phyloP scores from a whole-genome alignment of 2,797 vertebrate species.

The Rhincodon typus region DNA sequence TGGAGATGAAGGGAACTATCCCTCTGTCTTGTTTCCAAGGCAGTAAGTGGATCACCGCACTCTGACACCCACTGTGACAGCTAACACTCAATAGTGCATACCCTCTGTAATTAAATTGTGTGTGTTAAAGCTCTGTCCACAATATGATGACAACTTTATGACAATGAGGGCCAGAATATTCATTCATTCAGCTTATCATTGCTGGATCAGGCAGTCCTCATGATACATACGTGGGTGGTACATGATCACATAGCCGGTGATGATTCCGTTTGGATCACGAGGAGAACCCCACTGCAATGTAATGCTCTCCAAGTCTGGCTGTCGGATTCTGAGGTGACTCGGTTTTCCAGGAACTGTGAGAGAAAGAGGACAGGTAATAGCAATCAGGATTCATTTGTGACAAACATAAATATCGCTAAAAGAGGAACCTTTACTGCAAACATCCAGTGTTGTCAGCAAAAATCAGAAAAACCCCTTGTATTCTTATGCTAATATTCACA shows the following conservation, averaged over 20 bases:
- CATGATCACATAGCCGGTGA: conserved; percentile 79
- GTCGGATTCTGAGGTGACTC: conserved; percentile 73
- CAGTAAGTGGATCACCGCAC: neutral
- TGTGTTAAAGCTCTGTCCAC: neutral
- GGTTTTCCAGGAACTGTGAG: conserved; percentile 78
- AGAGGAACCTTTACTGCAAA: neutral
- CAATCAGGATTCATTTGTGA: neutral
- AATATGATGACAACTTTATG: neutral
- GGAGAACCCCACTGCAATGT: conserved; percentile 85
- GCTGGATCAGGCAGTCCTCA: too few species aligned
- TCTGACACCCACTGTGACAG: neutral
- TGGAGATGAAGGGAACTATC: neutral
- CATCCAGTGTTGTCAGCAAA: neutral
- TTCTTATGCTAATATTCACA: neutral
- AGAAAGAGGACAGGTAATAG: conserved; percentile 34
- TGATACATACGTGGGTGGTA: conserved; percentile 71
- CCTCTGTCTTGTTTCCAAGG: neutral
- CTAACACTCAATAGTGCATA: neutral
- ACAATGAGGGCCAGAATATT: too few species aligned
- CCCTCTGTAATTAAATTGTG: neutral
- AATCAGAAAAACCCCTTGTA: neutral
- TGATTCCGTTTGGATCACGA: conserved; percentile 81
- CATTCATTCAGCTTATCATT: neutral
- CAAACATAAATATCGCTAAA: neutral
- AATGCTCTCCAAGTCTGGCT: conserved; percentile 68